Base-by-base conservation (phyloP, 2,113 vertebrate species). In the Hyla sarda region DNA sequence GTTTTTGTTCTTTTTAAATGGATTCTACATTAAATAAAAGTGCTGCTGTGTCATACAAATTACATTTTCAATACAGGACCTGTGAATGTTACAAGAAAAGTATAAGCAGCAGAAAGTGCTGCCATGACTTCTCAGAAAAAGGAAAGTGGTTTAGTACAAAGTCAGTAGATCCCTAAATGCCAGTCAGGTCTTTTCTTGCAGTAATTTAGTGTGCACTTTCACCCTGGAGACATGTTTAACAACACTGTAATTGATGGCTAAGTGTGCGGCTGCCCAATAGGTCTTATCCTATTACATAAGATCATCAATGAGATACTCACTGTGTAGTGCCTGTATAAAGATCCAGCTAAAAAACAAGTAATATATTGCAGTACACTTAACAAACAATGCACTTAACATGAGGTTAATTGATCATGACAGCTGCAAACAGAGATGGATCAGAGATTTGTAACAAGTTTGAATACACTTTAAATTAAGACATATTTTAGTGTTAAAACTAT, bases 141-240 rank as follows among this genome's bases (percentile, higher is more conserved):
- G 78, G 58, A 81, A 65, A 47, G 78, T 28, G 37, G 34, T 30
- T 25, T 80, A 62, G 19, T 80, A 54, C 54, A 37, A 58, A 60
- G 76, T 79, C 30, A 58, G 32, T 60, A 60, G 52, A 79, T 41
- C 76, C 76, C 32, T n/a, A n/a, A 60, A n/a, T 62, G 23, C 23
- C 77, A 62, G 58, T 78, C 72, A 78, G 41, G 19, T 30, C 54
- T 19, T n/a, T 62, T 80, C 77, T 23, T 62, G 23, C 56, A 80
- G 58, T 58, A 80, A 34, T 25, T 37, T 25, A 80, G 45, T 28
- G 25, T 45, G 77, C 56, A 62, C 77, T 80, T 80, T 80, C 30
- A 80, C 77, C 77, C 56, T 62, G 19, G 19, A 76, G 77, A 60
- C 77, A 80, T 80, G 77, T 62, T 80, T 80, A 37, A 80, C 25